phyloP scores from a whole-genome alignment of 2,888 invertebrate genomes.

The Lycaena phlaeas region DNA sequence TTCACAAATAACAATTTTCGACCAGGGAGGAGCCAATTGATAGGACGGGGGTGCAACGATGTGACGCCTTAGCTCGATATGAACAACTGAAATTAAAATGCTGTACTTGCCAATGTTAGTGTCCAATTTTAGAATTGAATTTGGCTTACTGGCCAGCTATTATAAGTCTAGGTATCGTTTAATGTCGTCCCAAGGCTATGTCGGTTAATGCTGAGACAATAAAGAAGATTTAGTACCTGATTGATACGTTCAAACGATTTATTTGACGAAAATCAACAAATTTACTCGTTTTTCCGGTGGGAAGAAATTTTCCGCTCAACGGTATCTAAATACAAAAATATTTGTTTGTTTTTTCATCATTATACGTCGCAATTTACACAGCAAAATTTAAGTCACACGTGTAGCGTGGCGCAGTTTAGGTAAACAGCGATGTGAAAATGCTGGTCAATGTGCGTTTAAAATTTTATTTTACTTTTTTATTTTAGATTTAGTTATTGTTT shows the following conservation, averaged over 20 bases:
- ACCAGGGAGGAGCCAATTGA: constrained; percentile 28
- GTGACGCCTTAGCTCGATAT: constrained; percentile 62
- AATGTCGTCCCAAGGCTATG: constrained; percentile 38
- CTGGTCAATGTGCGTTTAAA: no score
- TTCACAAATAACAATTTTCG: constrained; percentile 23
- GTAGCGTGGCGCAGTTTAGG: no score
- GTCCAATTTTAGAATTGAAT: constrained; percentile 62
- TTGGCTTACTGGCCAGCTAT: constrained; percentile 57
- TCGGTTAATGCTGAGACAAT: constrained; percentile 25
- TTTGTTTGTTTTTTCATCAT: no score
- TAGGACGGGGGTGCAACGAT: constrained; percentile 54
- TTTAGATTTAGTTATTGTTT: no score
- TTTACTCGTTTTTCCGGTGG: neutral
- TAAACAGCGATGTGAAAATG: no score
- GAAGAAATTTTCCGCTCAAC: no score
- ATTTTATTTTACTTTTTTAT: no score
- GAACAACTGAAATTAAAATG: constrained; percentile 72
- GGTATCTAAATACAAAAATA: no score
- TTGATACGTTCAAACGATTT: constrained; percentile 19
- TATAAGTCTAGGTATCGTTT: constrained; percentile 35
- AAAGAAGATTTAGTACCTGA: constrained; percentile 25
- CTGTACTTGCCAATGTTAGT: constrained; percentile 67
- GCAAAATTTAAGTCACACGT: no score
- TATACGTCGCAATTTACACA: no score
- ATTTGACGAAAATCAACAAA: constrained; percentile 3